Conservation (phyloP, 2,113 vertebrate species). For the Phaethon lepturus region DNA sequence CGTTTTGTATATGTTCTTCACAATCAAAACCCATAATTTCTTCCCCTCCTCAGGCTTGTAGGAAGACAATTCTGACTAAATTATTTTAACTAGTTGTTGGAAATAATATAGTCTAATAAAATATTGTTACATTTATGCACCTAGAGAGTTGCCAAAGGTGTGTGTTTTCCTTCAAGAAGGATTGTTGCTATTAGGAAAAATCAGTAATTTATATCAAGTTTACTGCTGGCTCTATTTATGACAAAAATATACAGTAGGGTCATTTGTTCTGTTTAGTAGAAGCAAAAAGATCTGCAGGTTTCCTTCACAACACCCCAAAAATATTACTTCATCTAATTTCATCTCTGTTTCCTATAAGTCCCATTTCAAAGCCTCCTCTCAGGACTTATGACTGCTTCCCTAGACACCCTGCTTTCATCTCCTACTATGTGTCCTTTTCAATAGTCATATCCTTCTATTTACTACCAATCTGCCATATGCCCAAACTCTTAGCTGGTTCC, state of each 20-base stretch:
- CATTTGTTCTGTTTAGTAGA: neutral
- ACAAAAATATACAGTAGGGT: neutral
- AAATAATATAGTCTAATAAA: neutral
- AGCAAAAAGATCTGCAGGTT: neutral
- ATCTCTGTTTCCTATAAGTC: neutral
- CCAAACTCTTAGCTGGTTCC: neutral
- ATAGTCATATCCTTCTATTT: neutral
- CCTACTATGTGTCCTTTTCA: neutral
- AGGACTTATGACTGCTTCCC: neutral
- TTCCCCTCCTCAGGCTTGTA: neutral
- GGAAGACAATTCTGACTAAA: fast-evolving
- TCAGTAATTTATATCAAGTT: neutral
- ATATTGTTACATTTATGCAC: neutral
- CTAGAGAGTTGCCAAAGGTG: neutral
- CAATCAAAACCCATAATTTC: neutral
- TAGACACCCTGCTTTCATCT: neutral
- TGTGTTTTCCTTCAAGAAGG: neutral
- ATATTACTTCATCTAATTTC: neutral
- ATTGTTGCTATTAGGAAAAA: neutral
- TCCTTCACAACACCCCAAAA: neutral
- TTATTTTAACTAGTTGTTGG: neutral
- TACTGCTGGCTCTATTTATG: neutral
- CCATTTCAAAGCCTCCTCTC: neutral
- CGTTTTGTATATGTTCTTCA: neutral
- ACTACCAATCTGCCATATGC: neutral